Conservation (phyloP, 2,797 vertebrate genomes). For the Fundulus diaphanus region DNA sequence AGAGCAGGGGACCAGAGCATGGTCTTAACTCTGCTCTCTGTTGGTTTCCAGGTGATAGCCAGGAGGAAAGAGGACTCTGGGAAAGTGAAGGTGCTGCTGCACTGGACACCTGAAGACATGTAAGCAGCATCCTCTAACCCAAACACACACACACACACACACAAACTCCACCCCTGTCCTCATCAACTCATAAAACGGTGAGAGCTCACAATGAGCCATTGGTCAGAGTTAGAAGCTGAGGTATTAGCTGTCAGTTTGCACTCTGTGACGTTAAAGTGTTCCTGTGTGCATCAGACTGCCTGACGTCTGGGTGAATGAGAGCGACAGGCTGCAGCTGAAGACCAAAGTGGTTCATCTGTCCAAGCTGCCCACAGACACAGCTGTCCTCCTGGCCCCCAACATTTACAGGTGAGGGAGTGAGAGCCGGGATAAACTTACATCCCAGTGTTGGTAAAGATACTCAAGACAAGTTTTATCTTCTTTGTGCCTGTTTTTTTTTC, state of each 20-base stretch:
- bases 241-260: neutral
- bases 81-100: slow-evolving; percentile 93
- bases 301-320: slow-evolving; percentile 96
- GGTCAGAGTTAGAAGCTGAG: neutral
- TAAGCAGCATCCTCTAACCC: slow-evolving; percentile 75
- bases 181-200: no score
- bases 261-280: neutral
- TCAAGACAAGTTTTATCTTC: neutral
- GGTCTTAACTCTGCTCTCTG: neutral
- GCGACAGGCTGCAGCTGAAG: slow-evolving; percentile 91
- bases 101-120: slow-evolving; percentile 97
- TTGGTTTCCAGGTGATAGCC: slow-evolving; percentile 87
- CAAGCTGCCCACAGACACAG: slow-evolving; percentile 94
- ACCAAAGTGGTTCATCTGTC: slow-evolving; percentile 96
- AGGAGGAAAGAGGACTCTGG: slow-evolving; percentile 95
- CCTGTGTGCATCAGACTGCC: slow-evolving; percentile 81
- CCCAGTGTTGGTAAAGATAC: neutral
- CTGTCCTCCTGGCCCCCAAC: slow-evolving; percentile 93
- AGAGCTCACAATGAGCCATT: neutral
- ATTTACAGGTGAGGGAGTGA: slow-evolving; percentile 84
- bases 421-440: neutral
- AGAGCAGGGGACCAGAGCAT: neutral
- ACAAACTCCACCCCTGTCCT: no score
- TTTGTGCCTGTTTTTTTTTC: neutral
- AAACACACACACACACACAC: neutral